Percentiles rank a stretch among this genome's conserved stretches.
These are phyloP conservation scores for Pseudochaenichthys georgianus DNA, from an alignment of 2,797 vertebrate genomes.

Conservation along the genomic window DNA sequence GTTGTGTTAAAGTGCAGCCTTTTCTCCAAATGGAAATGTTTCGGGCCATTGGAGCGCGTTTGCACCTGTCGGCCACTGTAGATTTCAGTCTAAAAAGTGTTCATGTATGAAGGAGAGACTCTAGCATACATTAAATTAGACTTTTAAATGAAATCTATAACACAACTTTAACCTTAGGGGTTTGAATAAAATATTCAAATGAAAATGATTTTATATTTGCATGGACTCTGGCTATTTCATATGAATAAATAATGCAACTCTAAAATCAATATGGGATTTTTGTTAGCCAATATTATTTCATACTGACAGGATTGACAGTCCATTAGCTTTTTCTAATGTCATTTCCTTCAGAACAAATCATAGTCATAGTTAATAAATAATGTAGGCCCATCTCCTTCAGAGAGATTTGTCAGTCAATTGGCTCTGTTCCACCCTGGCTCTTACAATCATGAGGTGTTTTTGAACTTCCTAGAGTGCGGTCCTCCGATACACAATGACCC, in stretches of 20 bases:
- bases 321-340: background rate
- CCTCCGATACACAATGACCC: constrained; percentile 56
- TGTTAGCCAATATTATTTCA: constrained; percentile 1
- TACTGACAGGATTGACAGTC: background rate
- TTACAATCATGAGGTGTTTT: constrained; percentile 48
- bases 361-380: constrained; percentile 10
- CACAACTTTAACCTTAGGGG: no score
- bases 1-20: no score
- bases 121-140: no score
- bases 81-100: no score
- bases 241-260: background rate
- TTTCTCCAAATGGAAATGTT: no score
- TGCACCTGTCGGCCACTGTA: no score
- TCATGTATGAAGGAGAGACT: no score
- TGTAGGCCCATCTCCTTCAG: constrained; percentile 15
- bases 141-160: no score
- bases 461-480: constrained; percentile 45
- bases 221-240: background rate
- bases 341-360: constrained; percentile 4
- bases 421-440: constrained; percentile 17
- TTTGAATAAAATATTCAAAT: no score
- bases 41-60: no score
- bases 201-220: background rate
- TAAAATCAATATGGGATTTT: background rate
- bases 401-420: constrained; percentile 35